These are phyloP conservation scores for Knipowitschia caucasica DNA, from an alignment of 2,797 vertebrate genomes.

Conservation along the genomic window DNA sequence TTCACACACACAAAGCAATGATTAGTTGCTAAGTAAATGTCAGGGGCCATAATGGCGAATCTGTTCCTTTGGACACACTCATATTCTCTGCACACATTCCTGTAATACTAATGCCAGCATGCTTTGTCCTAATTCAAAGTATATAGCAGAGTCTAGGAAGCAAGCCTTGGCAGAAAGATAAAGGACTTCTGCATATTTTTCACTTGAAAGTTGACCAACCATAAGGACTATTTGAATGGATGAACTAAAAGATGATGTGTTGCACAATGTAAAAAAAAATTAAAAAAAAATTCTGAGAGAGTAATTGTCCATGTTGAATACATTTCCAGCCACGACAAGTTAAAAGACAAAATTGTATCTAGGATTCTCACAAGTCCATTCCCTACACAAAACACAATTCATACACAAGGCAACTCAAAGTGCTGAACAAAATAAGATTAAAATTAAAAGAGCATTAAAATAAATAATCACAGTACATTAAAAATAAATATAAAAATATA, in stretches of 20 bases:
- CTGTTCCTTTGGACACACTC: constrained; percentile 56
- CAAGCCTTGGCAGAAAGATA: not conserved
- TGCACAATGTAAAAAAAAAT: not conserved
- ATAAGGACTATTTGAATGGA: not conserved
- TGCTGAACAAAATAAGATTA: too few relatives aligned
- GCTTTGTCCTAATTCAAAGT: constrained; percentile 39
- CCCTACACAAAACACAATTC: too few relatives aligned
- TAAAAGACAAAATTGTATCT: too few relatives aligned
- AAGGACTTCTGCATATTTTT: not conserved
- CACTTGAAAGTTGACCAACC: not conserved
- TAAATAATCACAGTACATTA: too few relatives aligned
- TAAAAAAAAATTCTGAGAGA: too few relatives aligned
- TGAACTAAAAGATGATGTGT: not conserved
- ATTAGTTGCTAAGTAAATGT: constrained; percentile 66
- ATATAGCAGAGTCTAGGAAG: constrained; percentile 22
- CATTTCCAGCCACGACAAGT: too few relatives aligned
- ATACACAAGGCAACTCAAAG: too few relatives aligned
- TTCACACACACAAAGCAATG: constrained; percentile 40
- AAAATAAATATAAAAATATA: too few relatives aligned
- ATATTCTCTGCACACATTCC: constrained; percentile 34
- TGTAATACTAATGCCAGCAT: constrained; percentile 29
- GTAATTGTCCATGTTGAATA: too few relatives aligned
- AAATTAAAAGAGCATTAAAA: too few relatives aligned
- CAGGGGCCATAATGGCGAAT: constrained; percentile 61
- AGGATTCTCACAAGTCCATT: too few relatives aligned